Conservation (phyloP, 2,888 invertebrate genomes). For the Pemphredon lugubris region DNA sequence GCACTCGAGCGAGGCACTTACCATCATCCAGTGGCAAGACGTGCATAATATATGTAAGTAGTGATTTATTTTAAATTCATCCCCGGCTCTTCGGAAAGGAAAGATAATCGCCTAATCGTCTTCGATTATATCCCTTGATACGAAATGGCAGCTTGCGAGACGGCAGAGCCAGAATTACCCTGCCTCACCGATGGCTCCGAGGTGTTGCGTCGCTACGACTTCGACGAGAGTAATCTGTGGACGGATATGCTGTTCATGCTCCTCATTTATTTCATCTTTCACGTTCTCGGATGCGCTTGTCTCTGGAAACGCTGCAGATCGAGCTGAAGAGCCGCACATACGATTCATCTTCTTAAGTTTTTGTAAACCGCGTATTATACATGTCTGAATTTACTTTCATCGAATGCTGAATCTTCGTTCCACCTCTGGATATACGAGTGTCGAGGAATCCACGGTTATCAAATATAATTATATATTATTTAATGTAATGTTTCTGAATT, state of each 20-base stretch:
- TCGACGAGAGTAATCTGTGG: conserved; percentile 85
- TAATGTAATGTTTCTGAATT: too few species aligned
- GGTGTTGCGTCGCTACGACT: conserved; percentile 89
- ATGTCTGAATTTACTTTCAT: too few species aligned
- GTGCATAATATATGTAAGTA: conserved; percentile 88
- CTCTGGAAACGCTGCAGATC: conserved; percentile 83
- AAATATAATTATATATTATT: too few species aligned
- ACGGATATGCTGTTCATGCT: conserved; percentile 86
- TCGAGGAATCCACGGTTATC: too few species aligned
- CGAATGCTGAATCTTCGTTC: too few species aligned
- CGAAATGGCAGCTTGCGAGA: conserved; percentile 83
- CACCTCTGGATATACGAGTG: too few species aligned
- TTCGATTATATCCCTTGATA: background rate
- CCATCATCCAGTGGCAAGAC: conserved; percentile 91
- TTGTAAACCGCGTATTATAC: too few species aligned
- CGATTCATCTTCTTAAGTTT: background rate
- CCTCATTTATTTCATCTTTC: conserved; percentile 86
- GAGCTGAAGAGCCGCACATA: conserved; percentile 5
- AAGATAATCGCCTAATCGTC: background rate
- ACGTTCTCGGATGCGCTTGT: conserved; percentile 87
- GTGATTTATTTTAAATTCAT: background rate
- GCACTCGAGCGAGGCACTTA: conserved; percentile 93
- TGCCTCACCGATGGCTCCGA: conserved; percentile 88
- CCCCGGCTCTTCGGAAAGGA: background rate
- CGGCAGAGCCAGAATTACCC: conserved; percentile 84